Base-by-base conservation (phyloP, 2,113 vertebrate genomes). In the Nettapus auritus region DNA sequence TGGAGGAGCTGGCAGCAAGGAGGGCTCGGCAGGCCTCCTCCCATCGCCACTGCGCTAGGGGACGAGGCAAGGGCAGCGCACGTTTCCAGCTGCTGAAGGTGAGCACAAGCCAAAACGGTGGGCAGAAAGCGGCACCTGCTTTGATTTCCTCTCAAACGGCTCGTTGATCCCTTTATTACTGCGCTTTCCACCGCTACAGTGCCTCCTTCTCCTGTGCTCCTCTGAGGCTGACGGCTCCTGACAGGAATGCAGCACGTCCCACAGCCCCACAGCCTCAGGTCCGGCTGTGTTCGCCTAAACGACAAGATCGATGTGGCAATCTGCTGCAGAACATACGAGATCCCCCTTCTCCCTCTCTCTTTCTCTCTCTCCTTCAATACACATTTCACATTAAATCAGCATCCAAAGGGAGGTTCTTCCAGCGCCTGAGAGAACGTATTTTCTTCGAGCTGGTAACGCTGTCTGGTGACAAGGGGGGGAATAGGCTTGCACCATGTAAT, bases 311-410 rank as follows among this genome's bases (percentile, higher is more conserved):
- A 77, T 86, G 92, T 83, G 84, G 86, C 78, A 94, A 88, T 91
- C 79, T 75, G 88, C 74, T 77, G 71, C 86, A 74, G 66, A 97
- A 77, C 87, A 85, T 11, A 67, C 0, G 9, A 76, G 60, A 86
- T 50, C 71, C 56, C 13, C 1, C 50, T 26, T 40, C 62, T 56
- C 69, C 70, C 46, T 59, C 63, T 48, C 76, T 46, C 40, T 42
- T 46, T 59, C 63, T 44, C 76, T 46, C 40, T 46, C 84, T 7
- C 31, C 64, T 48, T 31, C 78, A 87, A 93, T 63, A 93, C 13
- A 55, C 80, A 81, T 87, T 95, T 95, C 90, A 93, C 64, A 78
- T 80, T 75, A 60, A 94, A 94, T 96, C 89, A 95, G 80, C 83
- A 85, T 94, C 91, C 84, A 83, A 88, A 89, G 36, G 40, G 68